phyloP scores from a whole-genome alignment of 92 coral and sea anemone genomes.

The Umimayanthus kanabou region DNA sequence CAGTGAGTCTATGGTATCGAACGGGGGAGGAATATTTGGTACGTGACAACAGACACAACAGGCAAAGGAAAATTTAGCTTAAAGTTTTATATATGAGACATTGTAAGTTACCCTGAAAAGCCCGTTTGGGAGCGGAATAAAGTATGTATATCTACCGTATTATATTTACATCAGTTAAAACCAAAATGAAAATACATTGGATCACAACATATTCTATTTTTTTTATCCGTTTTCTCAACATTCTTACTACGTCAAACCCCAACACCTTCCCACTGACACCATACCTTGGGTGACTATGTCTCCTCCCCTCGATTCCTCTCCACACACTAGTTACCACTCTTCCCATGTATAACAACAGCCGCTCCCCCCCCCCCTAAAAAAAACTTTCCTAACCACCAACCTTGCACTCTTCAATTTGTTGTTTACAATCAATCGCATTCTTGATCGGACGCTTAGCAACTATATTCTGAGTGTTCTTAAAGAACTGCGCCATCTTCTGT shows the following conservation, averaged over 20 bases:
- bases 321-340: neutral
- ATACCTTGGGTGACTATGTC: neutral
- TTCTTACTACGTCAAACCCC: neutral
- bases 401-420: slow-evolving; percentile 88
- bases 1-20: too few species aligned
- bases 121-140: too few species aligned
- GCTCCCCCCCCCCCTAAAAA: neutral
- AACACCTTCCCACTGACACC: neutral
- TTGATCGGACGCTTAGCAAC: slow-evolving; percentile 74
- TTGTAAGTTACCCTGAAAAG: too few species aligned
- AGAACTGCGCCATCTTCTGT: slow-evolving; percentile 85
- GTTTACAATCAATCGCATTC: slow-evolving; percentile 77
- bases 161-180: too few species aligned
- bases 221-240: too few species aligned
- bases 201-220: too few species aligned
- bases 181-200: too few species aligned
- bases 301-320: neutral
- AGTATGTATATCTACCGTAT: too few species aligned
- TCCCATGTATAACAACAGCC: neutral
- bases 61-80: too few species aligned
- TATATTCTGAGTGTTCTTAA: slow-evolving; percentile 82
- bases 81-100: too few species aligned
- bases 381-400: slow-evolving; percentile 27
- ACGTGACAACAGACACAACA: too few species aligned
- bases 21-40: too few species aligned